Base-by-base conservation (phyloP, 2,113 vertebrate species). In the Canis aureus region DNA sequence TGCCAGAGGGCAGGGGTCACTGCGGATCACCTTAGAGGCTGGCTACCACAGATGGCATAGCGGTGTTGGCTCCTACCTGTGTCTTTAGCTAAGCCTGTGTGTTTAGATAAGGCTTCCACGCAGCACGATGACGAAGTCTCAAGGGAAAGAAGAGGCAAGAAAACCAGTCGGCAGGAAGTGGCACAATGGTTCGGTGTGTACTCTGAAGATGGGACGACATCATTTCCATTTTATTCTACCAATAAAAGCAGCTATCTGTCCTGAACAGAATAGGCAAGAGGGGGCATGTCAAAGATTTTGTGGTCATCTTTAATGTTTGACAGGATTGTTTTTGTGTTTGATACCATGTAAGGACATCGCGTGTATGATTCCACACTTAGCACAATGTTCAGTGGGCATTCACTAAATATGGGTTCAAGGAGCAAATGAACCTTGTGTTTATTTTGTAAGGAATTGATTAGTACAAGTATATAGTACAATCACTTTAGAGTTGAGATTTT, bases 391-490 rank as follows among this genome's bases (percentile, higher is more conserved):
- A 62, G 12, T 69, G 35, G 38, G 19, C 59, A 92, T 51, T 83
- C 6, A 43, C 4, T 73, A 81, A 92, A 51, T 59, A 55, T 59
- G 17, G 10, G 8, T 87, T 66, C 74, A 92, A 73, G 67, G 23
- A 79, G 38, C 60, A 22, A 80, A 35, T 80, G 25, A 16, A 87
- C 15, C 57, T 85, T 60, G 32, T 12, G 7, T 69, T 76, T 87
- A 69, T 62, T 91, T 91, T 94, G 71, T 23, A 27, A 85, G 95
- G 19, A 60, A 69, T 62, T 86, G 25, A 59, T 55, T 84, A 32
- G 2, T 17, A 49, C 7, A 35, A 5, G 27, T 29, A 55, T 62
- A 73, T 49, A 11, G 1, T 16, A 78, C 43, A 89, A 85, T n/a
- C 3, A 76, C 90, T 76, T 89, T 85, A 85, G 2, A 62, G 60